Conservation (phyloP, 2,888 invertebrate genomes). For the Ditula angustiorana region DNA sequence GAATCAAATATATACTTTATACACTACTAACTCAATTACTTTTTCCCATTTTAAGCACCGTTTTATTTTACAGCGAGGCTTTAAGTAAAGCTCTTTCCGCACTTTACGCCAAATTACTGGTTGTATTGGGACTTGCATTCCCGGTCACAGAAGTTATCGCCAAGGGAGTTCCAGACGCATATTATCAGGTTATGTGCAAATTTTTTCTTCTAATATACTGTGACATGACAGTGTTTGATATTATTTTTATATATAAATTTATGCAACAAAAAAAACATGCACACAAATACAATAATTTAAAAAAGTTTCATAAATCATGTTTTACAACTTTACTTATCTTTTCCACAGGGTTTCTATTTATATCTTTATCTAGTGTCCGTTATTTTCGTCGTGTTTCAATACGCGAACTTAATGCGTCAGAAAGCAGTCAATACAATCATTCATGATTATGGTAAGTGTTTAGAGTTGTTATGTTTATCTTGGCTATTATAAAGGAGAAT, state of each 20-base stretch:
- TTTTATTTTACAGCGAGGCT: slow-evolving; percentile 85
- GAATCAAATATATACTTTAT: neutral
- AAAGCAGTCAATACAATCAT: slow-evolving; percentile 87
- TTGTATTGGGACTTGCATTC: slow-evolving; percentile 93
- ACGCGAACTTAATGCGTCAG: slow-evolving; percentile 87
- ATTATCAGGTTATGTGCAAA: slow-evolving; percentile 87
- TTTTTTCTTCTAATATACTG: neutral
- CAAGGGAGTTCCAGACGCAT: slow-evolving; percentile 89
- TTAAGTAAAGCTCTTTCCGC: slow-evolving; percentile 91
- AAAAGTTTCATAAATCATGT: neutral
- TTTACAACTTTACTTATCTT: slow-evolving; percentile 8
- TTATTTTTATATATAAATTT: too few relatives aligned
- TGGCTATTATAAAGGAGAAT: slow-evolving; percentile 15
- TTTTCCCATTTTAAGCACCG: neutral
- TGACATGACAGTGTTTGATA: neutral
- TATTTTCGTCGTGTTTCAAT: slow-evolving; percentile 90
- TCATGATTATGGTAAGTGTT: slow-evolving; percentile 75
- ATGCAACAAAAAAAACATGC: too few relatives aligned
- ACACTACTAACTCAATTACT: neutral
- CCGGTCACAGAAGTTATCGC: slow-evolving; percentile 95
- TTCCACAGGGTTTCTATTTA: slow-evolving; percentile 91
- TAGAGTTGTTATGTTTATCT: slow-evolving; percentile 29
- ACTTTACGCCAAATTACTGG: slow-evolving; percentile 93
- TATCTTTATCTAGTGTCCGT: slow-evolving; percentile 92
- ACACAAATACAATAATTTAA: too few relatives aligned